Conservation (phyloP, 2,113 vertebrate species). For the Oryzias melastigma region DNA sequence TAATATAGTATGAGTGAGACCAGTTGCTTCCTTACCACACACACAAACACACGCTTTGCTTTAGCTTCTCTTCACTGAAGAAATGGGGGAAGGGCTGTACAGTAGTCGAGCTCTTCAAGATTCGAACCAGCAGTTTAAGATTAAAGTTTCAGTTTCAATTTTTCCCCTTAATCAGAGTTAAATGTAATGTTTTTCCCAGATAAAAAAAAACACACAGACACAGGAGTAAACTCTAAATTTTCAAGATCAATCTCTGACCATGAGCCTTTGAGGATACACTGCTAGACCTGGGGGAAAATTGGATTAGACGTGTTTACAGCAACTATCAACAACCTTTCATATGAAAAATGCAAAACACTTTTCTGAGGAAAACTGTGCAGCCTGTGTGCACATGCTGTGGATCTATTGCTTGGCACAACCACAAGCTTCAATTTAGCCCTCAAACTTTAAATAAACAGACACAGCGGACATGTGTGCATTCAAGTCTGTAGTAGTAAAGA, state of each 20-base stretch:
- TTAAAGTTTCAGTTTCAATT: no score
- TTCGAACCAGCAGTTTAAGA: no score
- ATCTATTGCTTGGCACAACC: not conserved
- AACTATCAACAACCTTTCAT: no score
- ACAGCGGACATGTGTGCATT: not conserved
- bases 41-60: conserved; percentile 48
- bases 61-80: conserved; percentile 63
- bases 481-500: not conserved
- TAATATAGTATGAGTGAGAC: conserved; percentile 68
- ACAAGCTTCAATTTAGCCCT: not conserved
- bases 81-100: conserved; percentile 56
- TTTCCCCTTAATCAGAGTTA: no score
- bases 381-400: not conserved
- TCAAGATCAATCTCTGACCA: no score
- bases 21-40: conserved; percentile 33
- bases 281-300: no score
- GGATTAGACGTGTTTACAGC: no score
- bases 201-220: no score
- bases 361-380: not conserved
- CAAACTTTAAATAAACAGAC: not conserved
- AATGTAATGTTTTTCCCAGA: no score
- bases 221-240: no score
- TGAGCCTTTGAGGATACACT: no score
- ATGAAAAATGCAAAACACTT: not conserved
- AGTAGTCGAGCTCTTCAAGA: conserved; percentile 22